Conservation (phyloP, 1,140 invertebrate species). For the Drosophila trapezifrons region DNA sequence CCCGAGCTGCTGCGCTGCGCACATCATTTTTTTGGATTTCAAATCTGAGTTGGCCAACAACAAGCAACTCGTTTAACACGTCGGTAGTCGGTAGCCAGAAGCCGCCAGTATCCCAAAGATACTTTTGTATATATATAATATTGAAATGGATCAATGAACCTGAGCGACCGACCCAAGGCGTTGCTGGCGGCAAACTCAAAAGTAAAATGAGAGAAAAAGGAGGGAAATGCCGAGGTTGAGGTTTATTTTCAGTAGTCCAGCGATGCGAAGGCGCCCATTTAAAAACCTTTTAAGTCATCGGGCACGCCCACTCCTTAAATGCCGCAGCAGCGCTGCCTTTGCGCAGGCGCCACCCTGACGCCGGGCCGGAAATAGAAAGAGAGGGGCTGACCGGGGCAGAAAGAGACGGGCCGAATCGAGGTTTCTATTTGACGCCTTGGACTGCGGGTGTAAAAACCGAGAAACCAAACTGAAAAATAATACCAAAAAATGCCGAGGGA, state of each 20-base stretch:
- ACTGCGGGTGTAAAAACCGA: slow-evolving; percentile 31
- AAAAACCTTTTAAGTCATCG: slow-evolving; percentile 83
- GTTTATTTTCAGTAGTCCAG: slow-evolving; percentile 35
- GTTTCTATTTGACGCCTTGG: slow-evolving; percentile 52
- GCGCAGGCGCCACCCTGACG: slow-evolving; percentile 79
- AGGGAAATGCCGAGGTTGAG: slow-evolving; percentile 29
- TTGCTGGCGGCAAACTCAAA: slow-evolving; percentile 74
- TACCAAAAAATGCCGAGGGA: slow-evolving; percentile 22
- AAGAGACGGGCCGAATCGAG: background rate
- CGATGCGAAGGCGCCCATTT: slow-evolving; percentile 63
- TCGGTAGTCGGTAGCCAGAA: slow-evolving; percentile 8
- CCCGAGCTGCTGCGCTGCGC: background rate
- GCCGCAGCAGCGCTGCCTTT: slow-evolving; percentile 15
- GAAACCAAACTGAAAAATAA: slow-evolving; percentile 21
- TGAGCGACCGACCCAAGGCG: slow-evolving; percentile 61
- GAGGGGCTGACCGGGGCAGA: background rate
- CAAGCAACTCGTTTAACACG: slow-evolving; percentile 62
- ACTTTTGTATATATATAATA: slow-evolving; percentile 1
- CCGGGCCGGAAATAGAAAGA: slow-evolving; percentile 67
- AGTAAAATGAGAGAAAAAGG: slow-evolving; percentile 23
- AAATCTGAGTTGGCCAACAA: background rate
- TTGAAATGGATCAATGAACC: slow-evolving; percentile 76
- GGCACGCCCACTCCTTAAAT: slow-evolving; percentile 77
- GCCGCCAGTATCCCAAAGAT: slow-evolving; percentile 12
- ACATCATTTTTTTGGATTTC: background rate